Evolutionary conservation across 2,888 invertebrate genomes (phyloP).

Genomic region (Agrotis segetum): DNA sequence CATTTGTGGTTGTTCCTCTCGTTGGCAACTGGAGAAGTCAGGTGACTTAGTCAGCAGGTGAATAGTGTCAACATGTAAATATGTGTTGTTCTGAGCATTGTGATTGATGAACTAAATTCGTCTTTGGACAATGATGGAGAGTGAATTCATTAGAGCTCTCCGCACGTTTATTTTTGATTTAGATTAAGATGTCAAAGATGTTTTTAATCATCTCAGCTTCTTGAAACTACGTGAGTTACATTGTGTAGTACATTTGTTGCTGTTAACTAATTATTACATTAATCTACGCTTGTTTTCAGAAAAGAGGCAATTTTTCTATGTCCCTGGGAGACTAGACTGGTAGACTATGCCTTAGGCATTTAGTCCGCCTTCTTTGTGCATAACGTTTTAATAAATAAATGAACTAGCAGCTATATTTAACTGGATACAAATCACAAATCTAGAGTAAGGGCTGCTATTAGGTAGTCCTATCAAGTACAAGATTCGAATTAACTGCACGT

Average conservation of each 20-base stretch:
- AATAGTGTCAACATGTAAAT: constrained; percentile 67
- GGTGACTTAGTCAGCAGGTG: constrained; percentile 77
- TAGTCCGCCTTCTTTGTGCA: no score
- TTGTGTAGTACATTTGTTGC: not conserved
- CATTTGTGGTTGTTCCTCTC: constrained; percentile 62
- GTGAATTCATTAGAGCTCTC: constrained; percentile 42
- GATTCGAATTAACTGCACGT: no score
- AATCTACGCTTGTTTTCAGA: no score
- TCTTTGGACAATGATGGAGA: constrained; percentile 58
- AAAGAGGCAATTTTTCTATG: no score
- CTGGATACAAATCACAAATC: no score
- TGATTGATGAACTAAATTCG: constrained; percentile 59
- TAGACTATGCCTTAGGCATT: no score
- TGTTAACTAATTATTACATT: no score
- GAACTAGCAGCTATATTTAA: no score
- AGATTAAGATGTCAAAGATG: constrained; percentile 14
- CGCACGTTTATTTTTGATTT: constrained; percentile 34
- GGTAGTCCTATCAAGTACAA: no score
- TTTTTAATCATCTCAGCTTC: not conserved
- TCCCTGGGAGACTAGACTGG: no score
- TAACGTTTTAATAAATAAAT: no score
- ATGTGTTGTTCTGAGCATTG: constrained; percentile 52
- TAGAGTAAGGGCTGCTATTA: no score
- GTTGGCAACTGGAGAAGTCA: constrained; percentile 83
- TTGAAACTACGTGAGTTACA: not conserved